These are phyloP conservation scores for Heterocephalus glaber DNA, from an alignment of 2,113 vertebrate genomes.

Conservation along the genomic window DNA sequence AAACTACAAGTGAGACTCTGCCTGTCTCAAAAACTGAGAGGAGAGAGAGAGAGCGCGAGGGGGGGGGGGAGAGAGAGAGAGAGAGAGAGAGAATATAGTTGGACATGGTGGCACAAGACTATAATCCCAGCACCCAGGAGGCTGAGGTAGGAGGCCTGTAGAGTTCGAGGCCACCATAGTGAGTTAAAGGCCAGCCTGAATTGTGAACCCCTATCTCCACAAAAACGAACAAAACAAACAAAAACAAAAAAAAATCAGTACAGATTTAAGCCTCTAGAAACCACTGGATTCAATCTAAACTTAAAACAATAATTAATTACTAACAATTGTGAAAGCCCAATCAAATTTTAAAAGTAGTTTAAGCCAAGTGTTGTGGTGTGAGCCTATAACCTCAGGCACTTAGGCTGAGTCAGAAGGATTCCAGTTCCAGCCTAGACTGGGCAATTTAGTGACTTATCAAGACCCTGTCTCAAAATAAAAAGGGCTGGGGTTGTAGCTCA, in stretches of 20 bases:
- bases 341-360: not conserved
- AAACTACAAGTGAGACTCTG: not conserved
- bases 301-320: not conserved
- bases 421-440: not conserved
- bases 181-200: not conserved
- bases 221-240: not conserved
- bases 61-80: too few species aligned
- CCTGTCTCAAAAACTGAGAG: not conserved
- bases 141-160: not conserved
- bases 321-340: not conserved
- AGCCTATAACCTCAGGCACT: not conserved
- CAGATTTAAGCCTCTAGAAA: not conserved
- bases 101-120: not conserved
- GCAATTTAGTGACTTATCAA: not conserved
- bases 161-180: not conserved
- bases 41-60: too few species aligned
- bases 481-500: not conserved
- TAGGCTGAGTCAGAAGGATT: not conserved
- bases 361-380: not conserved
- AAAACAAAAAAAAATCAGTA: not conserved
- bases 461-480: not conserved
- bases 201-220: not conserved
- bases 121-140: not conserved
- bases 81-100: too few species aligned
- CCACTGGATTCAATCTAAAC: not conserved